Conservation (phyloP, 2,113 vertebrate species). For the Apodemus sylvaticus region DNA sequence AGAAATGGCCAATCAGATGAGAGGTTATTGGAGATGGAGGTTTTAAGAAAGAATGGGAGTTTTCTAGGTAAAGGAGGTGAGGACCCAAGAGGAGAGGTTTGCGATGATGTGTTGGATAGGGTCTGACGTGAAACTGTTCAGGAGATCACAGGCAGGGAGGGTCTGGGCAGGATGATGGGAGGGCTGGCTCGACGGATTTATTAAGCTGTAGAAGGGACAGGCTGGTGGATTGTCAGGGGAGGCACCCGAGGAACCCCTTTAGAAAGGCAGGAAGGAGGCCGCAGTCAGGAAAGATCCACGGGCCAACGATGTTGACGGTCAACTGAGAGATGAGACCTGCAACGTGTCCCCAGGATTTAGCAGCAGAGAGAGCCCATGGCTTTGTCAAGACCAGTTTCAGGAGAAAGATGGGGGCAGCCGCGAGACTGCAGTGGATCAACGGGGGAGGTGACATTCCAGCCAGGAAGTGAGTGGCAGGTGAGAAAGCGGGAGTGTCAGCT, state of each 20-base stretch:
- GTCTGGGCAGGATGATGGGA: background rate
- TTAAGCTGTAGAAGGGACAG: background rate
- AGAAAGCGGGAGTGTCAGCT: constrained; percentile 55
- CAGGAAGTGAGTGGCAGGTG: constrained; percentile 67
- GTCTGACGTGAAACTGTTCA: background rate
- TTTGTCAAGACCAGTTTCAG: constrained; percentile 53
- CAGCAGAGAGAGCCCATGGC: background rate
- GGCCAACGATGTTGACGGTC: background rate
- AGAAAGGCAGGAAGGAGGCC: background rate
- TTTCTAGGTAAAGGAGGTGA: background rate
- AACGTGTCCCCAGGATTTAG: background rate
- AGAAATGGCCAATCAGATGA: background rate
- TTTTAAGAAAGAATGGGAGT: constrained; percentile 47
- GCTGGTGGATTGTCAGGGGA: background rate
- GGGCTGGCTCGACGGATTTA: background rate
- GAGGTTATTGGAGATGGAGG: background rate
- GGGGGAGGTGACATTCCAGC: constrained; percentile 64
- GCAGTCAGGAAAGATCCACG: background rate
- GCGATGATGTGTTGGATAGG: background rate
- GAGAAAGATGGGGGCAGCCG: constrained; percentile 53
- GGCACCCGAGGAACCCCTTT: background rate
- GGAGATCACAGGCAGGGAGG: background rate
- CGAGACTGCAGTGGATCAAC: constrained; percentile 46
- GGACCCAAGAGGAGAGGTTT: background rate
- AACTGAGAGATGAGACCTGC: background rate